Base-by-base conservation (phyloP, 2,888 invertebrate genomes). In the Drosophila quinaria region DNA sequence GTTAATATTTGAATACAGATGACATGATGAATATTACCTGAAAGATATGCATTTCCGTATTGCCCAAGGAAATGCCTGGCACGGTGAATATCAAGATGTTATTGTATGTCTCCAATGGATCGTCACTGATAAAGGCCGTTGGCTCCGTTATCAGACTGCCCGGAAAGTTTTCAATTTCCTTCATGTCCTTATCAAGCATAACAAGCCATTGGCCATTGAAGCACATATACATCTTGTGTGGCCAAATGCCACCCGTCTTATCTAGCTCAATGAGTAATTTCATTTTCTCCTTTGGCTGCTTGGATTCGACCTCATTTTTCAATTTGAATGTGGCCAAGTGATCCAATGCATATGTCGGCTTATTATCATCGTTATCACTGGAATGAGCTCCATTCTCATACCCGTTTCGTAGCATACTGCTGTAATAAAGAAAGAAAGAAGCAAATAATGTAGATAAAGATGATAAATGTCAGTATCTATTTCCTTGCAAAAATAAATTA, bases 291-390 rank as follows among this genome's bases (percentile, higher is more conserved):
- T 97, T 96, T 1, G 98, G 97, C 92, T 97, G 97, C 74, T 96
- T 95, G 84, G 97, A 96, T 79, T 97, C 97, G 33, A 96, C 95
- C 93, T 97, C 97, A 89, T 97, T 95, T 78, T 97, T 97, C 77
- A 98, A 97, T 46, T 98, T 98, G 94, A 99, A 99, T 31, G 99
- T 99, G 81, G 99, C 99, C 93, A 99, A 95, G 94, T 99, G 99
- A 92, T 99, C 99, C 93, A 99, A 95, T 80, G 97, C 95, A 93
- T 98, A 99, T 5, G 96, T 95, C 46, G 96, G 95, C 74, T 95
- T 95, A 25, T 65, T 61, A 17, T 89, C 76, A 10, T 75, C 69
- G 11, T 51, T 64, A 31, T 67, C 63, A 55, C 15, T 72, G 52
- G 73, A 61, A 31, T 56, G 52, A 33, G 59, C 50, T 54, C 84